Conservation (phyloP, 1,140 invertebrate genomes). For the Theocolax elegans region DNA sequence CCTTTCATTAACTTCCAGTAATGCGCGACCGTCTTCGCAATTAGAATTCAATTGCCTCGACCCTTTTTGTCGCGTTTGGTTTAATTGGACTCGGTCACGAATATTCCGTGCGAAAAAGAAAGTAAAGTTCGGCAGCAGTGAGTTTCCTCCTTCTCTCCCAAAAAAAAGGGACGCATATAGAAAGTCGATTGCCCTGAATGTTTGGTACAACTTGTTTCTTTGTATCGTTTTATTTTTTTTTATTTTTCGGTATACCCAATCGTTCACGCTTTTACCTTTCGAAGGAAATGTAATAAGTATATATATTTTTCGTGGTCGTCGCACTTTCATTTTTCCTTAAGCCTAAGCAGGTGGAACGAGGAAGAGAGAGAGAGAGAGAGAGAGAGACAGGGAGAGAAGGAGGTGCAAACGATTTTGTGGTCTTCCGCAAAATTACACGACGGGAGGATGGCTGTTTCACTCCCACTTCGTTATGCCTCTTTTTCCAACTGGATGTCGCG, state of each 20-base stretch:
- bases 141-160: background rate
- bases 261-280: background rate
- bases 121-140: background rate
- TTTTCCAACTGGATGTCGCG: background rate
- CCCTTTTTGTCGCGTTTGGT: background rate
- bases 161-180: too few relatives aligned
- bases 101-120: conserved; percentile 27
- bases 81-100: conserved; percentile 8
- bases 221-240: background rate
- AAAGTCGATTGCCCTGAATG: background rate
- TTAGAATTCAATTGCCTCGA: conserved; percentile 20
- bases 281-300: background rate
- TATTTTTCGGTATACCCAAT: too few relatives aligned
- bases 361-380: too few relatives aligned
- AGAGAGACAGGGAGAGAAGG: too few relatives aligned
- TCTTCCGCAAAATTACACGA: conserved; percentile 56
- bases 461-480: background rate
- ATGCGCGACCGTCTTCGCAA: background rate
- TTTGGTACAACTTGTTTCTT: background rate
- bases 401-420: conserved; percentile 51
- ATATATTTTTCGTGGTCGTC: too few relatives aligned
- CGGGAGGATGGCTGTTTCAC: background rate
- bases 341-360: conserved; percentile 25
- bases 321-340: conserved; percentile 12
- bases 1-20: conserved; percentile 3